Evolutionary conservation across 2,113 vertebrate species (phyloP).

Genomic region (Heterotilapia buettikoferi): DNA sequence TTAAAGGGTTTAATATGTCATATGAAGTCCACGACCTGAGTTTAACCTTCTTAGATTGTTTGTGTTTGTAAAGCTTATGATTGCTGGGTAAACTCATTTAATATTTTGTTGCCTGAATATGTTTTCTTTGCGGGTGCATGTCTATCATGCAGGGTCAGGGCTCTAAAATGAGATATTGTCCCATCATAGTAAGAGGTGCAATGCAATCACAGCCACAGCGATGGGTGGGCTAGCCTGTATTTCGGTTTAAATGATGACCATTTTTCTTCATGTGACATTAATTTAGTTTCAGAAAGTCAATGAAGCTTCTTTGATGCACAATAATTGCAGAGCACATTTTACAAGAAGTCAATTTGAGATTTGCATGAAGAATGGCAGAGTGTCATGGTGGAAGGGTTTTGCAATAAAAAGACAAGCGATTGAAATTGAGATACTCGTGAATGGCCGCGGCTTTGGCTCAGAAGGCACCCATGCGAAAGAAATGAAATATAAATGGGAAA

Average conservation of each 20-base stretch:
- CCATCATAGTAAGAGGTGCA: background rate
- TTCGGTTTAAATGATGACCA: slow-evolving; percentile 24
- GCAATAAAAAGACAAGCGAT: slow-evolving; percentile 57
- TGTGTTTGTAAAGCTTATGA: background rate
- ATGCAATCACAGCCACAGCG: background rate
- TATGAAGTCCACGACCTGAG: background rate
- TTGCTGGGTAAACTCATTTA: background rate
- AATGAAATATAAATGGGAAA: slow-evolving; percentile 53
- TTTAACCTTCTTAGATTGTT: slow-evolving; percentile 14
- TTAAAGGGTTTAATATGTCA: slow-evolving; percentile 1
- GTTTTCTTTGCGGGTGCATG: background rate
- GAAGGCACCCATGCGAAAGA: slow-evolving; percentile 17
- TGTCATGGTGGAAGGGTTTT: slow-evolving; percentile 48
- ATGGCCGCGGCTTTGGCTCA: slow-evolving; percentile 16
- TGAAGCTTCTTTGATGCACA: slow-evolving; percentile 44
- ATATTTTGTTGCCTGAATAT: background rate
- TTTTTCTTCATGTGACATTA: slow-evolving; percentile 42
- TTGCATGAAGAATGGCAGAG: slow-evolving; percentile 52
- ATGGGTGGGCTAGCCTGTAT: background rate
- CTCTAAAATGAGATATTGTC: background rate
- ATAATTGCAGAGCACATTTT: slow-evolving; percentile 60
- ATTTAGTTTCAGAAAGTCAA: slow-evolving; percentile 24
- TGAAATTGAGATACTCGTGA: slow-evolving; percentile 47
- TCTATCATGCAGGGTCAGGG: background rate
- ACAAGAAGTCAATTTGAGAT: slow-evolving; percentile 64